Conservation (phyloP, 2,113 vertebrate genomes). For the Onychostoma macrolepis region DNA sequence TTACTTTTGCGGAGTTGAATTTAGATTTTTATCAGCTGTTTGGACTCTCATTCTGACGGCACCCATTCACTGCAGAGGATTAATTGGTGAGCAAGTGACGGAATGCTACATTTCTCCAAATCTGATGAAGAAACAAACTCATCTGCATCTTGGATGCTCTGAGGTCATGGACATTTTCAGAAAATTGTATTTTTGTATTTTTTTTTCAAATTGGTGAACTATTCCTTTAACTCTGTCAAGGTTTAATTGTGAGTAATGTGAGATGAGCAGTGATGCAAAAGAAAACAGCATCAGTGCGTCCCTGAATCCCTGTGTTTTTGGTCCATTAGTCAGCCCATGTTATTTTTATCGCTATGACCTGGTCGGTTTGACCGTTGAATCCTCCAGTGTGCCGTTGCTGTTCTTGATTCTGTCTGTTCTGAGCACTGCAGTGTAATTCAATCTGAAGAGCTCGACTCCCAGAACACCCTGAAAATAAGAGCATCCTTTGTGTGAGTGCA, state of each 20-base stretch:
- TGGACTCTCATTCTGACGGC: neutral
- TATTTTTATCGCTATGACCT: constrained; percentile 15
- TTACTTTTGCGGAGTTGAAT: no score
- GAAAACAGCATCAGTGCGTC: neutral
- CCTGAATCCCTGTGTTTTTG: neutral
- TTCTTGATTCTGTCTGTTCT: constrained; percentile 11
- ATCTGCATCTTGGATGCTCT: no score
- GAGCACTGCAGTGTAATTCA: constrained; percentile 33
- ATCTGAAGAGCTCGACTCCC: constrained; percentile 30
- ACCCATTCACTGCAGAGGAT: neutral
- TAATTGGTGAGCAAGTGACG: neutral
- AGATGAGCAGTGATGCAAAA: neutral
- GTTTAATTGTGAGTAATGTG: neutral
- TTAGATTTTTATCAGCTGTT: no score
- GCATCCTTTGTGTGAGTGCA: neutral
- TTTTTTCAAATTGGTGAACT: no score
- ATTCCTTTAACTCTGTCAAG: neutral
- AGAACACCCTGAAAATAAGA: neutral
- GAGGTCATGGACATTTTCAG: neutral
- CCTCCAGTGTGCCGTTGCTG: neutral
- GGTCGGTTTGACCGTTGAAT: constrained; percentile 8
- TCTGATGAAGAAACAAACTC: neutral
- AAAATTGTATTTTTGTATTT: neutral
- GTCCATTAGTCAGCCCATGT: neutral
- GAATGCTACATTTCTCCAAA: neutral